phyloP scores from a whole-genome alignment of 2,113 vertebrate genomes.

The Rhea americana region DNA sequence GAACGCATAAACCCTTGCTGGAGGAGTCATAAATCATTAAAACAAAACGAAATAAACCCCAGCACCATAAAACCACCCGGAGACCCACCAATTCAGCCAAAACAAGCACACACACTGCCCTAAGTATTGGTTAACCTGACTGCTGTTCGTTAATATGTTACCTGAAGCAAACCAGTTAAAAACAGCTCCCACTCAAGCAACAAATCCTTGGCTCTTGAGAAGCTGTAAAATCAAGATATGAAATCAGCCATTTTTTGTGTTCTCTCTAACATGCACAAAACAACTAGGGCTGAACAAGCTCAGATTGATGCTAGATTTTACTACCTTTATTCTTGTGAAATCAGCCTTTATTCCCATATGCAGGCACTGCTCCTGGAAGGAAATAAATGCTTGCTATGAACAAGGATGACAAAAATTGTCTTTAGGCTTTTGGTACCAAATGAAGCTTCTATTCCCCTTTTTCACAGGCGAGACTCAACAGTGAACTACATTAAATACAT shows the following conservation, averaged over 20 bases:
- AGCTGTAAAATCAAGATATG: neutral
- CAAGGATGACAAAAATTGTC: neutral
- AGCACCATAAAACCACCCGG: neutral
- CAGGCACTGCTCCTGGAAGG: neutral
- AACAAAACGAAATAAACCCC: neutral
- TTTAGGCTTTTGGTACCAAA: no score
- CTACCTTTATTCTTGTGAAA: no score
- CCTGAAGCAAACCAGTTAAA: neutral
- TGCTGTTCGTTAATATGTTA: neutral
- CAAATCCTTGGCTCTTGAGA: neutral
- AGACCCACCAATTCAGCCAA: neutral
- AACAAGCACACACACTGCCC: neutral
- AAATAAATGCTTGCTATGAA: neutral
- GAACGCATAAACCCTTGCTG: neutral
- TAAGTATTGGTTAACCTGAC: neutral
- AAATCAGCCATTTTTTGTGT: neutral
- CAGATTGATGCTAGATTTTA: neutral
- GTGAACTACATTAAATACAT: neutral
- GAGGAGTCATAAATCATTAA: neutral
- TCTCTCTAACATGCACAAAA: neutral
- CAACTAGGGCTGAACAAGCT: neutral
- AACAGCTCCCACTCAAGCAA: neutral
- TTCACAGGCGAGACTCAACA: neutral
- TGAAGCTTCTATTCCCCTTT: neutral
- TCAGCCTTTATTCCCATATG: neutral